Base-by-base conservation (phyloP, 2,888 invertebrate species). In the Automeris io region DNA sequence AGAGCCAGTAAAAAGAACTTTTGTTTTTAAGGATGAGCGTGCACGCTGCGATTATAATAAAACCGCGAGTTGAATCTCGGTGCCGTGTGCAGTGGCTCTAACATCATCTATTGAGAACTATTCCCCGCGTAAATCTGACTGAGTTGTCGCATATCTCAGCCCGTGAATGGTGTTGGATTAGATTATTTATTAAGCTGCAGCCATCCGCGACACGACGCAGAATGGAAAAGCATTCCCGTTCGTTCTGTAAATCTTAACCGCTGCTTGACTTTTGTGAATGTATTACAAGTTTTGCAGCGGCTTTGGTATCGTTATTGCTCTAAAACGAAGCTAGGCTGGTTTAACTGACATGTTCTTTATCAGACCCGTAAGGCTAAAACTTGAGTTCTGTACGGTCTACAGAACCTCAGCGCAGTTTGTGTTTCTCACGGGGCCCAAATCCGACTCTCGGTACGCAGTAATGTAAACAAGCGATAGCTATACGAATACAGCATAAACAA, bases 161-260 rank as follows among this genome's bases (percentile, higher is more conserved):
- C 23, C 11, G 31, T 37, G 37, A 37, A 37, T 37, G 37, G 37
- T 37, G 37, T 31, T 31, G 32, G 37, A 37, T 37, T 37, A 37
- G 31, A 37, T 37, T 37, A 37, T 37, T 37, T 31, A 37, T 29
- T 29, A 29, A 29, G 16, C 29, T 16, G 29, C 29, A 16, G n/a
- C 7, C 29, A 29, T 29, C 29, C 29, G 29, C 29, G 29, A 29
- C 29, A 29, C 29, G 13, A 12, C 26, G 26, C 26, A 29, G 29
- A 29, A 29, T 29, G 29, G 29, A 29, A 29, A 29, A 13, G 29
- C 16, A 29, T 29, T 16, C 29, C 29, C 13, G 16, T 29, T 8
- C 13, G 29, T 29, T 29, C 29, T 29, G 16, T 29, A 29, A 29
- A 29, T 29, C 29, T 29, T 29, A 29, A 29, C 29, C n/a, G 29